phyloP scores from a whole-genome alignment of 64 coral and sea anemone genomes.

The Montipora foliosa region DNA sequence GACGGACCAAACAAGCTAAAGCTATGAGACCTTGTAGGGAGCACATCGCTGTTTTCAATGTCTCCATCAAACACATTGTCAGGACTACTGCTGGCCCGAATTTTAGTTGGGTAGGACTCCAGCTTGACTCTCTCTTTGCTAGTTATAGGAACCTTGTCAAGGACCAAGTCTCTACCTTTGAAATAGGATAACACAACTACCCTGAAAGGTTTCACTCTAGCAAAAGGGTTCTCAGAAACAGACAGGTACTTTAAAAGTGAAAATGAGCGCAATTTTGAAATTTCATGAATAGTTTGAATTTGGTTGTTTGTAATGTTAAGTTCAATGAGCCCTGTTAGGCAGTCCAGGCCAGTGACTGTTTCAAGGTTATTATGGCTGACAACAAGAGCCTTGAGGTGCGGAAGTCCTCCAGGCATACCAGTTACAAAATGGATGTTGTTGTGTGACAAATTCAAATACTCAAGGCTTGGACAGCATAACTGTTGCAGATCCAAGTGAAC shows the following conservation, averaged over 20 bases:
- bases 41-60: neutral
- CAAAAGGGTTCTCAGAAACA: constrained; percentile 69
- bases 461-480: constrained; percentile 68
- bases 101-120: constrained; percentile 33
- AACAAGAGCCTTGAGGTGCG: constrained; percentile 81
- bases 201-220: constrained; percentile 71
- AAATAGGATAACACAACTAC: constrained; percentile 59
- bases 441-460: constrained; percentile 79
- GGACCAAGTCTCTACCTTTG: constrained; percentile 80
- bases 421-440: constrained; percentile 91
- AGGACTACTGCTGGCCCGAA: constrained; percentile 65
- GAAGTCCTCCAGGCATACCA: constrained; percentile 72
- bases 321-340: constrained; percentile 87
- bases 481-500: constrained; percentile 85
- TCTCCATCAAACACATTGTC: neutral
- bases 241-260: constrained; percentile 82
- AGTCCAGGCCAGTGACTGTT: constrained; percentile 76
- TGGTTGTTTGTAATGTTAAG: constrained; percentile 71
- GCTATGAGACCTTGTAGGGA: constrained; percentile 4
- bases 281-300: constrained; percentile 50
- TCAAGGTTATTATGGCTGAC: constrained; percentile 84
- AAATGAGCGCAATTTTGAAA: constrained; percentile 68
- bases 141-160: constrained; percentile 79
- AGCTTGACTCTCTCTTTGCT: constrained; percentile 65
- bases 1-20: constrained; percentile 18